A percentile compares a stretch with the other conserved stretches of the same genome.
Conservation (phyloP, 2,797 vertebrate species). For the Acomys russatus region DNA sequence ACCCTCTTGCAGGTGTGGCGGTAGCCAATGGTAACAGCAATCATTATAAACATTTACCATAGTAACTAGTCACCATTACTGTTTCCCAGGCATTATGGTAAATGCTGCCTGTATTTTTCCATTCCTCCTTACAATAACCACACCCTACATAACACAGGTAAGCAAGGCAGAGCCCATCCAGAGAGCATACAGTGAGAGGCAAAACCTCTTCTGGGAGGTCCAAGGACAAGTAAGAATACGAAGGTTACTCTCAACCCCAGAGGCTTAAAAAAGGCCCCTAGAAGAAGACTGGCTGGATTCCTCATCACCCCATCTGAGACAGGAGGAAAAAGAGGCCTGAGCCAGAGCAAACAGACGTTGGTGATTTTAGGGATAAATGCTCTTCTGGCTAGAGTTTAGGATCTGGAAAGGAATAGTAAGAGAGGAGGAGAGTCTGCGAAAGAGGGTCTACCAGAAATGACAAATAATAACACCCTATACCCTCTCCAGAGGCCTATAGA, state of each 20-base stretch:
- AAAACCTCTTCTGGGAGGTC: neutral
- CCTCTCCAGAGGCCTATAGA: neutral
- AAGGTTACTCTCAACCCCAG: fast-evolving
- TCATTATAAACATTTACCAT: neutral
- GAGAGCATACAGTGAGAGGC: neutral
- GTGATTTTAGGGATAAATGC: neutral
- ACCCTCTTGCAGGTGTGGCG: neutral
- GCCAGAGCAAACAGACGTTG: neutral
- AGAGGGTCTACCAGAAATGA: neutral
- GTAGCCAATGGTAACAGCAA: neutral
- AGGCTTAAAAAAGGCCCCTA: neutral
- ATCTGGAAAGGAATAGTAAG: neutral
- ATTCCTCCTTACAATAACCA: neutral
- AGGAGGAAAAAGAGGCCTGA: neutral
- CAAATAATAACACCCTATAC: too few species aligned
- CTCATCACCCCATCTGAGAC: neutral
- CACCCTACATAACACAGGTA: neutral
- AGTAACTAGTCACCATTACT: neutral
- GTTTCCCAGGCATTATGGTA: neutral
- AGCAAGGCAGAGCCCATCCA: neutral
- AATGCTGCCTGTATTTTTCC: neutral
- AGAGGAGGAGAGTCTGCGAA: neutral
- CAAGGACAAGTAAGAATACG: neutral
- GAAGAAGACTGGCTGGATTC: neutral
- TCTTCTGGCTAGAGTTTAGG: neutral